phyloP scores from a whole-genome alignment of 2,113 vertebrate species.

The Ardeotis arabs region DNA sequence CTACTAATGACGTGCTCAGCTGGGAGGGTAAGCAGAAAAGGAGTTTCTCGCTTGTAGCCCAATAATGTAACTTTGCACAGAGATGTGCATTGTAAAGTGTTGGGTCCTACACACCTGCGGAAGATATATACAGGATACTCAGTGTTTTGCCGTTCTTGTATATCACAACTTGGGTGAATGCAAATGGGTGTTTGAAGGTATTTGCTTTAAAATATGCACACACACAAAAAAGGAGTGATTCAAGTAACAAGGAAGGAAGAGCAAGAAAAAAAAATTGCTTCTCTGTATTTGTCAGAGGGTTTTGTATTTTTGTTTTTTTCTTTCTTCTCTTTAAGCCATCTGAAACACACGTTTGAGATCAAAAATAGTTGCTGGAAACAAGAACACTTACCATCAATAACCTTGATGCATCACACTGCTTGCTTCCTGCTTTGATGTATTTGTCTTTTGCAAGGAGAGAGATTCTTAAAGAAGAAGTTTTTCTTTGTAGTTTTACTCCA shows the following conservation, averaged over 20 bases:
- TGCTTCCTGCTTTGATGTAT: not conserved
- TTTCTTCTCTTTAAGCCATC: not conserved
- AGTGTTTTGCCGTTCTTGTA: not conserved
- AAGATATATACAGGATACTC: not conserved
- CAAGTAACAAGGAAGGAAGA: not conserved
- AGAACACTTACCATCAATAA: not conserved
- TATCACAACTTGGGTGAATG: not conserved
- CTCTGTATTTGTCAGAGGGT: not conserved
- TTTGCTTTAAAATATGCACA: not conserved
- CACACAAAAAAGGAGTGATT: accelerated
- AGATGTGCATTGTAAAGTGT: not conserved
- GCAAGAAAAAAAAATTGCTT: not conserved
- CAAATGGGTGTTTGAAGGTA: not conserved
- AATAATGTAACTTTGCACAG: not conserved
- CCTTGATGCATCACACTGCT: not conserved
- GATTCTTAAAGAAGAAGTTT: not conserved
- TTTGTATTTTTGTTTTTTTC: not conserved
- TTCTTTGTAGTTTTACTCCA: not conserved
- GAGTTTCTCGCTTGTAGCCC: not conserved
- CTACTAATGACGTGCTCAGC: not conserved
- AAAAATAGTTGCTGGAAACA: slow-evolving; percentile 16
- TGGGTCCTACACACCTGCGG: not conserved
- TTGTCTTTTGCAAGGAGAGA: not conserved
- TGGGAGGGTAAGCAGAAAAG: not conserved
- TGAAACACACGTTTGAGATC: not conserved